phyloP scores from a whole-genome alignment of 1,140 invertebrate species.

The Cyphomyrmex costatus region DNA sequence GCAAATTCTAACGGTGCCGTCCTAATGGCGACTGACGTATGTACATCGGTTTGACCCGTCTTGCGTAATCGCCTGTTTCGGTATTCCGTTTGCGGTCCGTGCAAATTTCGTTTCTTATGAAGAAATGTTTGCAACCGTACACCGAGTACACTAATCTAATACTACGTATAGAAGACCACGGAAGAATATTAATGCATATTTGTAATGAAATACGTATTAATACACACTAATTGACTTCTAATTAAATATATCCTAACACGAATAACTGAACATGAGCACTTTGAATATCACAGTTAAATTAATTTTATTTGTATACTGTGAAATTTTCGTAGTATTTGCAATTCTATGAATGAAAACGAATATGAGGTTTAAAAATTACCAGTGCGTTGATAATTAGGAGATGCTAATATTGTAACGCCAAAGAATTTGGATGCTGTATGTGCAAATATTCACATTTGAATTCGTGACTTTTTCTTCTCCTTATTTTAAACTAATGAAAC shows the following conservation, averaged over 20 bases:
- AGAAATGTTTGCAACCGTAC: neutral
- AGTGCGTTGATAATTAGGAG: neutral
- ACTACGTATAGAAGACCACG: neutral
- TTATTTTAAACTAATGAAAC: neutral
- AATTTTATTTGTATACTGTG: neutral
- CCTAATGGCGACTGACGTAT: conserved; percentile 66
- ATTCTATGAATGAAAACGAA: neutral
- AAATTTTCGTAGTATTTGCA: neutral
- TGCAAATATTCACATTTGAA: neutral
- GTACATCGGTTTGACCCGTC: conserved; percentile 71
- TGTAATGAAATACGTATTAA: neutral
- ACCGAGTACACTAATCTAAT: neutral
- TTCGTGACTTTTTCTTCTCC: neutral
- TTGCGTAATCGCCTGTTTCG: conserved; percentile 77
- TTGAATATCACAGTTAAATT: neutral
- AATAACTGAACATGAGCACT: neutral
- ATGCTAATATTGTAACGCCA: neutral
- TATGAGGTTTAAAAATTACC: neutral
- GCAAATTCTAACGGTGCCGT: conserved; percentile 82
- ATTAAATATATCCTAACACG: neutral
- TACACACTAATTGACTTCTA: neutral
- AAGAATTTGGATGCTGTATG: neutral
- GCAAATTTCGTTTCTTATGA: conserved; percentile 12
- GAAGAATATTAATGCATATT: neutral
- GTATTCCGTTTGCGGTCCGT: neutral